Conservation (phyloP, 2,113 vertebrate genomes). For the Oncorhynchus tshawytscha region DNA sequence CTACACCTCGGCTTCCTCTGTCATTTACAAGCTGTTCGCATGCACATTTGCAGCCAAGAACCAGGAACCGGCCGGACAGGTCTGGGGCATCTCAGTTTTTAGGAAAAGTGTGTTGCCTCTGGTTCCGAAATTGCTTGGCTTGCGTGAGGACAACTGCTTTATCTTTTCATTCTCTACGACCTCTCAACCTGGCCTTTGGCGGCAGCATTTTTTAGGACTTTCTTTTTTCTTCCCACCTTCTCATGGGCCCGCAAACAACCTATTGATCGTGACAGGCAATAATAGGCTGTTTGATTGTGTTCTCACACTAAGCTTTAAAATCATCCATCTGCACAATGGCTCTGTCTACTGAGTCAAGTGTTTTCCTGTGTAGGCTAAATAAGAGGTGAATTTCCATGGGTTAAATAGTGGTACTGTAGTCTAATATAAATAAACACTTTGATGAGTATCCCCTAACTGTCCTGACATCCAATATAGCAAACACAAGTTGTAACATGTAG, state of each 20-base stretch:
- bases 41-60: slow-evolving; percentile 51
- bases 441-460: slow-evolving; percentile 17
- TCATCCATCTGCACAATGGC: too few relatives aligned
- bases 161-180: slow-evolving; percentile 48
- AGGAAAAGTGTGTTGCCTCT: slow-evolving; percentile 43
- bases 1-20: slow-evolving; percentile 73
- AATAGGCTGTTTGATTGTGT: too few relatives aligned
- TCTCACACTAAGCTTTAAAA: too few relatives aligned
- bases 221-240: slow-evolving; percentile 24
- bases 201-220: slow-evolving; percentile 38
- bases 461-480: slow-evolving; percentile 44
- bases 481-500: slow-evolving; percentile 56
- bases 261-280: slow-evolving; percentile 9
- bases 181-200: slow-evolving; percentile 58
- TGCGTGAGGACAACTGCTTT: slow-evolving; percentile 70
- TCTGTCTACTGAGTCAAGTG: too few relatives aligned
- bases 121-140: slow-evolving; percentile 49
- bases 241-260: slow-evolving; percentile 30
- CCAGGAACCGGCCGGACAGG: slow-evolving; percentile 66
- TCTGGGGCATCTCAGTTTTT: slow-evolving; percentile 34
- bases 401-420: too few relatives aligned
- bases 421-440: too few relatives aligned
- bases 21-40: slow-evolving; percentile 68
- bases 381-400: too few relatives aligned
- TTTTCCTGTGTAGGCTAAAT: too few relatives aligned